Evolutionary conservation across 2,797 vertebrate genomes (phyloP).

Genomic region (Psittacula echo): DNA sequence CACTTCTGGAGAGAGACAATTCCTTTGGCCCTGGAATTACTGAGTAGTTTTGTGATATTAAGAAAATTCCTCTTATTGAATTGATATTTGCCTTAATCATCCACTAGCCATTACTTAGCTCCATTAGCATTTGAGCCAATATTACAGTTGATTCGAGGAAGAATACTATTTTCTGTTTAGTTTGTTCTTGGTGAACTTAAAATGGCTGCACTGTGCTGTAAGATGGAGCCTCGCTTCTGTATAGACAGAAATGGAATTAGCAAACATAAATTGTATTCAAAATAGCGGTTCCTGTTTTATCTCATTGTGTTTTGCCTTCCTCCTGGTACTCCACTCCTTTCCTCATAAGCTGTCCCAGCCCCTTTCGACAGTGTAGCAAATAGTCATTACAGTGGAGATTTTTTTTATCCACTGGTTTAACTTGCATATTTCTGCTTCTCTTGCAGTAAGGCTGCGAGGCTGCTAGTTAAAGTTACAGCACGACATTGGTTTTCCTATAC

Average conservation of each 20-base stretch:
- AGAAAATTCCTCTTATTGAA: background rate
- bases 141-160: background rate
- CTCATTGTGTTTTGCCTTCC: slow-evolving; percentile 11
- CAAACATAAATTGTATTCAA: slow-evolving; percentile 3
- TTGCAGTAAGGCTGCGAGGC: background rate
- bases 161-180: background rate
- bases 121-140: background rate
- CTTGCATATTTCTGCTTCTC: slow-evolving; percentile 28
- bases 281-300: slow-evolving; percentile 2
- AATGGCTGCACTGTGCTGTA: slow-evolving; percentile 39
- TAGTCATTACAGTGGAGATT: background rate
- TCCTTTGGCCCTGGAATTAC: background rate
- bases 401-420: slow-evolving; percentile 28
- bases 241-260: slow-evolving; percentile 25
- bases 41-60: background rate
- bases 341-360: background rate
- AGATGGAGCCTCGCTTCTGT: slow-evolving; percentile 42
- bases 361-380: background rate
- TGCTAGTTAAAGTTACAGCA: slow-evolving; percentile 52
- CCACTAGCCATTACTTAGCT: background rate
- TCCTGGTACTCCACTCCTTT: background rate
- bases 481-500: background rate
- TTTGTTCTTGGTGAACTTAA: background rate
- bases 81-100: background rate
- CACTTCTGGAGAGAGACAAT: background rate